Percentiles rank a stretch among this genome's conserved stretches.
Conservation (phyloP, 2,113 vertebrate genomes). For the Pollimyrus isidori region DNA sequence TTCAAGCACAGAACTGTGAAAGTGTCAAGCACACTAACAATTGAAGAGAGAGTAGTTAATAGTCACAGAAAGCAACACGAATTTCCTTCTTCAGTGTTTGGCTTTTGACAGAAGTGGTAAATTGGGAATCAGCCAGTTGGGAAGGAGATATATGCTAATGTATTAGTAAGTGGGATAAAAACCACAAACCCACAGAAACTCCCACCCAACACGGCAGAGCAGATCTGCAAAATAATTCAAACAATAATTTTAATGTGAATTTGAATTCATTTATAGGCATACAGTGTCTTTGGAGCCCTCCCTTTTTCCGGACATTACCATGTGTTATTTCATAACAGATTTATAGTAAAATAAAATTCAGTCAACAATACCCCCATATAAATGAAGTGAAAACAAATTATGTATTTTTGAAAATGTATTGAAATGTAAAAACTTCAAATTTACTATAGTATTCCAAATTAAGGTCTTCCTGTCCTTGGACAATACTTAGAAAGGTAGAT, state of each 20-base stretch:
- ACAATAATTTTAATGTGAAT: background rate
- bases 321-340: background rate
- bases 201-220: background rate
- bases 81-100: background rate
- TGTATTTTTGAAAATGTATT: no score
- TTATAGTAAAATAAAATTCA: background rate
- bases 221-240: background rate
- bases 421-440: no score
- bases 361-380: no score
- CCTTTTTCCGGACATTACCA: background rate
- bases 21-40: background rate
- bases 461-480: no score
- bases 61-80: background rate
- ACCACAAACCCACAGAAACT: background rate
- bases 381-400: no score
- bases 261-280: background rate
- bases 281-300: background rate
- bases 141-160: background rate
- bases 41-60: background rate
- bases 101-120: background rate
- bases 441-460: no score
- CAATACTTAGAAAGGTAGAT: no score
- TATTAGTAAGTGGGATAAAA: background rate
- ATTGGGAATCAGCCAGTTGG: background rate
- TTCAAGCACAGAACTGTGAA: background rate